phyloP scores from a whole-genome alignment of 2,888 invertebrate species.

The Meiosimyza decipiens region DNA sequence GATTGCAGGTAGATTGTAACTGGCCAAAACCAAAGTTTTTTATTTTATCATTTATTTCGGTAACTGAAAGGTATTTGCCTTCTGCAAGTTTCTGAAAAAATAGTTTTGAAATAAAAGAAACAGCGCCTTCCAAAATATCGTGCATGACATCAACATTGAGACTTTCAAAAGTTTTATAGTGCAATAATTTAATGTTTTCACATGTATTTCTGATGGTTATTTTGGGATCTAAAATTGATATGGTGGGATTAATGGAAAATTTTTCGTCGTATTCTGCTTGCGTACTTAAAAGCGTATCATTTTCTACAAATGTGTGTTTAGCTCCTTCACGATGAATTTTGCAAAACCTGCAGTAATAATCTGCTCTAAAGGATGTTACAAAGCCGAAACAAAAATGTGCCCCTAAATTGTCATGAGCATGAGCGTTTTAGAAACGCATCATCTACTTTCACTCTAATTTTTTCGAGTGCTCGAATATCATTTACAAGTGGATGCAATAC shows the following conservation, averaged over 20 bases:
- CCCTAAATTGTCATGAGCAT: conserved; percentile 22
- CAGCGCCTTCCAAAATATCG: conserved; percentile 31
- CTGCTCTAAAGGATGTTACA: conserved; percentile 34
- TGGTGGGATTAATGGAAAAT: not conserved
- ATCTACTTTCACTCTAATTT: conserved; percentile 23
- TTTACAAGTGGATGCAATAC: conserved; percentile 13
- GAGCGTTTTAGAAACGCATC: conserved; percentile 19
- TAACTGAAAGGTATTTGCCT: not conserved
- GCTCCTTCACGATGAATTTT: conserved; percentile 24
- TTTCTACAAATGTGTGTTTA: no score
- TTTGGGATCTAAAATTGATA: conserved; percentile 22
- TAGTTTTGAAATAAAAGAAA: conserved; percentile 5
- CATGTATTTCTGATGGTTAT: conserved; percentile 17
- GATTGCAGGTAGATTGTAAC: conserved; percentile 6
- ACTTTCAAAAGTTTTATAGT: conserved; percentile 28
- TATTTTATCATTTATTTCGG: conserved; percentile 30
- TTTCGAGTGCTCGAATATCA: conserved; percentile 3
- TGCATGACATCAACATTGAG: conserved; percentile 13
- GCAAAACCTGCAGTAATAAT: conserved; percentile 31
- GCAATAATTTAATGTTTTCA: conserved; percentile 13
- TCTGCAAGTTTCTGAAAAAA: conserved; percentile 10
- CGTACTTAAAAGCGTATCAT: not conserved
- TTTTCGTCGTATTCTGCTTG: not conserved
- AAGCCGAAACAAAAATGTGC: conserved; percentile 32
- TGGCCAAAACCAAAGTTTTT: conserved; percentile 26